Base-by-base conservation (phyloP, 2,113 vertebrate species). In the Amphiprion percula region DNA sequence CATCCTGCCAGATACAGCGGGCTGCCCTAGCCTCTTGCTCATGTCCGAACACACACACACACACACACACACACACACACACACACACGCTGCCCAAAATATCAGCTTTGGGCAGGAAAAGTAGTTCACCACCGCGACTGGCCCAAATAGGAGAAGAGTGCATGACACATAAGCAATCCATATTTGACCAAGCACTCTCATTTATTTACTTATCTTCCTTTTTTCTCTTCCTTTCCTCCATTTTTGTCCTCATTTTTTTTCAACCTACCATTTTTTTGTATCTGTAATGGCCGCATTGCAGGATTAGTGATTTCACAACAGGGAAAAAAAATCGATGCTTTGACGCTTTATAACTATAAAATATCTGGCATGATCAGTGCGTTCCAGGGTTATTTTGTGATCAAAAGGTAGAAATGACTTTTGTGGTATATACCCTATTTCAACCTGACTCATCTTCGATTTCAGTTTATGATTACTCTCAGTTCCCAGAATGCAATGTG, bases 111-210 rank as follows among this genome's bases (percentile, higher is more conserved):
- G 72, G 5, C 62, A 73, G 58, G 80, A 80, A 79, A 92, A 70
- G 74, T 77, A 81, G 77, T 80, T 78, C 79, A 89, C 68, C n/a
- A 10, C 26, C 70, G 50, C 69, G 77, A 79, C 68, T 44, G 70
- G 54, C 66, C 82, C 67, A 76, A 78, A 88, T 84, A 73, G 24
- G 9, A 79, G 53, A 73, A 46, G 56, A 84, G 71, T 49, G 77
- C 30, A 68, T 68, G 68, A 70, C 63, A 82, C 77, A 88, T 74
- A 80, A 70, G 74, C 10, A 74, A 37, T 69, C 70, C 56, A 11
- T 83, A 79, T 86, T 88, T 79, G 73, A 87, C 74, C 75, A 77
- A 83, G 14, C 82, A 60, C 82, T 88, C 79, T 83, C 60, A 65
- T 76, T 68, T 49, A 14, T 10, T 56, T 47, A 5, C 3, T 55